These are phyloP conservation scores for Pangasius sanitwongsei DNA, from an alignment of 2,797 vertebrate species.

Conservation along the genomic window DNA sequence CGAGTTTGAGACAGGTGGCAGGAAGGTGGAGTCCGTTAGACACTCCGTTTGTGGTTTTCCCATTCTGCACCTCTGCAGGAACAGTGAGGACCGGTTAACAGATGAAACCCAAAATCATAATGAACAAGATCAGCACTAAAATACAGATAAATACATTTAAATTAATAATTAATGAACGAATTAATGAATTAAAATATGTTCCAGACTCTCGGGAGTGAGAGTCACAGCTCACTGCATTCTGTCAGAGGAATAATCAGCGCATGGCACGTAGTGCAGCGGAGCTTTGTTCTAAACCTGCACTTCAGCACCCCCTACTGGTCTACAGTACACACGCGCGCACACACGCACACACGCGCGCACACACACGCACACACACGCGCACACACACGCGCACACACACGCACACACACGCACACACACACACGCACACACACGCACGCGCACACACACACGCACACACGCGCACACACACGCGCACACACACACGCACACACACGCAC, in stretches of 20 bases:
- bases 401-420: too few relatives aligned
- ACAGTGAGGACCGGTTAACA: neutral
- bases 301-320: neutral
- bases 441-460: too few relatives aligned
- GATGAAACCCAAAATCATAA: neutral
- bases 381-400: too few relatives aligned
- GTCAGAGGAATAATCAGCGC: neutral
- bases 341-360: too few relatives aligned
- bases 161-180: too few relatives aligned
- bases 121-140: neutral
- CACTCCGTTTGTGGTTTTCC: conserved; percentile 90
- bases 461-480: too few relatives aligned
- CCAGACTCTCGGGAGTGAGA: neutral
- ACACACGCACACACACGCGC: too few relatives aligned
- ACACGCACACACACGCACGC: too few relatives aligned
- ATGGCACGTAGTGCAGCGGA: neutral
- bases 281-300: neutral
- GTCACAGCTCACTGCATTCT: neutral
- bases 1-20: conserved; percentile 83
- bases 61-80: conserved; percentile 86
- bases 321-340: neutral
- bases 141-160: neutral
- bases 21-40: conserved; percentile 90
- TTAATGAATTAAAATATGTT: neutral
- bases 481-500: too few relatives aligned